Conservation (phyloP, 2,888 invertebrate species). For the Rhingia campestris region DNA sequence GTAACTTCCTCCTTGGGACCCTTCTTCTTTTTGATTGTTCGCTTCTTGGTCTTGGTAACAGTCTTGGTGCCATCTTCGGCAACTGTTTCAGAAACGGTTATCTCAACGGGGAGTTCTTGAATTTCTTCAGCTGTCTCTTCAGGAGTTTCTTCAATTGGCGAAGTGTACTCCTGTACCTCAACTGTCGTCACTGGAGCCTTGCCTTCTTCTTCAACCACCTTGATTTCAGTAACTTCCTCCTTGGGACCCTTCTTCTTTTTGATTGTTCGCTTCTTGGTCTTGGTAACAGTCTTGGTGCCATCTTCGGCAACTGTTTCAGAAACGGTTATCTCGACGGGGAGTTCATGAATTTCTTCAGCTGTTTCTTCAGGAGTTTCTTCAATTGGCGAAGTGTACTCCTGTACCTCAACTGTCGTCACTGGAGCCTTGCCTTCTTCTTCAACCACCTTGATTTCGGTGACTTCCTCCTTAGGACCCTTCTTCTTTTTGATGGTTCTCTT, state of each 20-base stretch:
- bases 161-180: slow-evolving; percentile 78
- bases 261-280: slow-evolving; percentile 76
- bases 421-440: slow-evolving; percentile 78
- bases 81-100: slow-evolving; percentile 76
- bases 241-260: slow-evolving; percentile 78
- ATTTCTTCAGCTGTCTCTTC: slow-evolving; percentile 77
- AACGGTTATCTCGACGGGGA: slow-evolving; percentile 17
- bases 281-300: slow-evolving; percentile 76
- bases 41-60: slow-evolving; percentile 77
- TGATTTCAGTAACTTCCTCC: slow-evolving; percentile 82
- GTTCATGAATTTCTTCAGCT: slow-evolving; percentile 24
- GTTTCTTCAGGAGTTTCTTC: slow-evolving; percentile 17
- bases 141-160: slow-evolving; percentile 77
- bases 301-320: slow-evolving; percentile 12
- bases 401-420: slow-evolving; percentile 77
- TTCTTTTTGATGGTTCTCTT: slow-evolving; percentile 81
- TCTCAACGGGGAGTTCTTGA: slow-evolving; percentile 80
- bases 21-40: slow-evolving; percentile 76
- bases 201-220: slow-evolving; percentile 80
- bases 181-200: slow-evolving; percentile 78
- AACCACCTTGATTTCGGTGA: slow-evolving; percentile 52
- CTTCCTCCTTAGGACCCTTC: slow-evolving; percentile 78
- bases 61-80: slow-evolving; percentile 78
- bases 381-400: slow-evolving; percentile 76
- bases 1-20: slow-evolving; percentile 81